Conservation (phyloP, 2,888 invertebrate species). For the Ariolimax columbianus region DNA sequence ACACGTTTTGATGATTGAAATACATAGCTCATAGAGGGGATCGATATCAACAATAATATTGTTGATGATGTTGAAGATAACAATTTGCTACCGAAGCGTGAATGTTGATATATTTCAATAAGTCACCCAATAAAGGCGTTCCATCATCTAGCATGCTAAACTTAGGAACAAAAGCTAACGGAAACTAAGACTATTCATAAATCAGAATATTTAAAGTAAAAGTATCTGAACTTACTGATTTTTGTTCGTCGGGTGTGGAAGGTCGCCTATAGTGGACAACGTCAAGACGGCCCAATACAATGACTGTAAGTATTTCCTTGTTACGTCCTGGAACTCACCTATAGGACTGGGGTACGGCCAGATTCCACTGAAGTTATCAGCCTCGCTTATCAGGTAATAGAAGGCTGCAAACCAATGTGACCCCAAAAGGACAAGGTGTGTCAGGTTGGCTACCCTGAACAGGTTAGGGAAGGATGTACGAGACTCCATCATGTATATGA, state of each 20-base stretch:
- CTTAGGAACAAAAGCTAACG: too few species aligned
- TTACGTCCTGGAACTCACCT: conserved; percentile 87
- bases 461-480: conserved; percentile 96
- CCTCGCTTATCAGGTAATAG: conserved; percentile 94
- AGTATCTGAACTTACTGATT: conserved; percentile 94
- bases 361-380: conserved; percentile 80
- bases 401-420: conserved; percentile 99
- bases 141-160: too few species aligned
- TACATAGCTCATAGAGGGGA: too few species aligned
- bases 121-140: too few species aligned
- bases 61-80: too few species aligned
- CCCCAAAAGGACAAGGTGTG: conserved; percentile 94
- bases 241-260: conserved; percentile 96
- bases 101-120: too few species aligned
- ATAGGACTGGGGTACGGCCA: conserved; percentile 82
- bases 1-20: too few species aligned
- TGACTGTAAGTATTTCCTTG: conserved; percentile 94
- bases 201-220: too few species aligned
- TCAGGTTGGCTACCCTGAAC: conserved; percentile 95
- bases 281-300: conserved; percentile 98
- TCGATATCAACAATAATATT: too few species aligned
- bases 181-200: too few species aligned
- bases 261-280: conserved; percentile 95
- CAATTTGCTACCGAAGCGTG: too few species aligned
- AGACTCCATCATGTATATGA: conserved; percentile 96